Base-by-base conservation (phyloP, 2,113 vertebrate genomes). In the Channa maculata region DNA sequence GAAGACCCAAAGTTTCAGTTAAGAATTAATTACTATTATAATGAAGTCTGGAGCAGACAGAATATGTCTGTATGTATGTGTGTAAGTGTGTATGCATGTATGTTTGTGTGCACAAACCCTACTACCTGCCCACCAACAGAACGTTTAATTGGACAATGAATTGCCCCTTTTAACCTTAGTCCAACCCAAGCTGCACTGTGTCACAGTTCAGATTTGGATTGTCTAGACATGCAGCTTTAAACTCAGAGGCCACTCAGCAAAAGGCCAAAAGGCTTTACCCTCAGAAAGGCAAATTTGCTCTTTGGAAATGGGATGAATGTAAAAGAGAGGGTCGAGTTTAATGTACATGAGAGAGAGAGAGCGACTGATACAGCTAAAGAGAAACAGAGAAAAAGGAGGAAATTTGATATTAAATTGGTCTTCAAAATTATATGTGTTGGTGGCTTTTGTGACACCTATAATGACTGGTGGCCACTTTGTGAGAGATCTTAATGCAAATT, bases 121-220 rank as follows among this genome's bases (percentile, higher is more conserved):
- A 58, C 65, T 79, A 77, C 74, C 46, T 70, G 6, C 44, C 33
- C 34, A 34, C 65, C 24, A 57, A 65, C 49, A 60, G 65, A 83
- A 83, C 72, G 14, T 71, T 59, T 79, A 86, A 87, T 89, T 89
- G 77, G 74, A 64, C 48, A 67, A 73, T 51, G 9, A 68, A 81
- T 65, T 75, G 74, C 80, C 75, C 76, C 53, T 8, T 75, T 77
- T 86, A 73, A 84, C 88, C 82, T 12, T 6, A 49, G 59, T 34
- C 41, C 44, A 37, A 45, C 49, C 44, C 53, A 33, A 13, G 49
- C 52, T 58, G 63, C 39, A 7, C 36, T 3, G 44, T 50, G 63
- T 86, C 85, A 84, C n/a, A 86, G 86, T 86, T 87, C 63, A 81
- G 52, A 57, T 64, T 71, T 72, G 54, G 79, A 65, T 65, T 34